Evolutionary conservation across 23 tunicate genomes (phyloP), one percentile per base, ranked within the genome.

Genomic region (Ciona savignyi): DNA sequence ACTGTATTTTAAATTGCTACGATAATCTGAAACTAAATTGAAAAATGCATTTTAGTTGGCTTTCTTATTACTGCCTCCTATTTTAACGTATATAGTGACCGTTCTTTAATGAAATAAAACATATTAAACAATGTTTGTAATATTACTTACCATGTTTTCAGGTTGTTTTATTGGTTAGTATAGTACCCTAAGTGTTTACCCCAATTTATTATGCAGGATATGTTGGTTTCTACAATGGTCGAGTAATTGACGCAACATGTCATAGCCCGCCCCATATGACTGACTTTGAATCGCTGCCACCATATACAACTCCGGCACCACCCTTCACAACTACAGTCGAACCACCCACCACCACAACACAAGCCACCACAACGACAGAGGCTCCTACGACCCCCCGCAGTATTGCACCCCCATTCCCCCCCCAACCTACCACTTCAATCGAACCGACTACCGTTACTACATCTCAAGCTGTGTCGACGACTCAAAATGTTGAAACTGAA

Each of bases 201-300:
- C 20, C 15, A 49, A 49, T 49, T 11, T 20, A 68, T 6, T 72
- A 11, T 22, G 19, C 22, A 81, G 85, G 85, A 66, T 81, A 73
- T 56, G 73, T 56, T 6, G 85, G 85, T 6, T 19, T 81, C 56
- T 81, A 65, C 32, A n/a, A 73, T 65, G 78, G 67, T 11, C 63
- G 85, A 3, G 29, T 65, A 15, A 31, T 30, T 23, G 85, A 81
- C 34, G 85, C 74, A 6, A 73, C 63, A 22, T 81, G 85, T 51
- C 51, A 62, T 30, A n/a, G 6, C 6, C 69, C 69, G 26, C 69
- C 69, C 26, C 24, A 24, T 51, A 65, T 65, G 4, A 72, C 23
- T 24, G 1, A 51, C 1, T 27, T 33, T 1, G 4, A 21, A 27
- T 1, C 51, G 34, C n/a, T 60, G 3, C 74, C 74, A 25, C 51